phyloP scores from a whole-genome alignment of 2,113 vertebrate species.

The Mormyrus iriodes region DNA sequence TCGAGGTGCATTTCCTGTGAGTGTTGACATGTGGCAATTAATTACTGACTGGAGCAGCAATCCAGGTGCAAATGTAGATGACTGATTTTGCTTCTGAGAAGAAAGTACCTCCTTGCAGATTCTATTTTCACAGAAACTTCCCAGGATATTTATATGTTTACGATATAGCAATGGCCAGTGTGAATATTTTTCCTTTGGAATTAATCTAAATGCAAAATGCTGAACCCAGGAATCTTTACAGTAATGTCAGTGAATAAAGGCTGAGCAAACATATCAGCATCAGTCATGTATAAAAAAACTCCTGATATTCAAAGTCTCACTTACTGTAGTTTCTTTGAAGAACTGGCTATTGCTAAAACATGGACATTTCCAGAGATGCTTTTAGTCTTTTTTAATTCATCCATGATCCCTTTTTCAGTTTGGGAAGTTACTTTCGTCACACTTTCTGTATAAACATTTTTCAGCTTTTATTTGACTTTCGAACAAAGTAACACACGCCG shows the following conservation, averaged over 20 bases:
- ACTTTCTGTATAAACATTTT: background rate
- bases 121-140: conserved; percentile 17
- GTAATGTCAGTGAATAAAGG: background rate
- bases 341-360: conserved; percentile 21
- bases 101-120: conserved; percentile 22
- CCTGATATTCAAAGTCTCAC: background rate
- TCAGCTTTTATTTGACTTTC: conserved; percentile 11
- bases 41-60: background rate
- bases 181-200: background rate
- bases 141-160: conserved; percentile 18
- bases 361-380: background rate
- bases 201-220: background rate
- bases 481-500: background rate
- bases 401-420: conserved; percentile 10
- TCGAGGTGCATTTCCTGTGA: background rate
- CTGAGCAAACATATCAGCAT: background rate
- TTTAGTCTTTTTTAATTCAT: background rate
- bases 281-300: background rate
- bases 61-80: background rate
- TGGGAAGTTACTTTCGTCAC: background rate
- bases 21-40: background rate
- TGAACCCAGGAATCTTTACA: background rate
- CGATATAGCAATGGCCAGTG: conserved; percentile 14
- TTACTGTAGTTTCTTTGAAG: background rate
- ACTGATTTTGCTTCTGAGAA: background rate